Conservation (phyloP, 1,140 invertebrate genomes). For the Olivierus martensii region DNA sequence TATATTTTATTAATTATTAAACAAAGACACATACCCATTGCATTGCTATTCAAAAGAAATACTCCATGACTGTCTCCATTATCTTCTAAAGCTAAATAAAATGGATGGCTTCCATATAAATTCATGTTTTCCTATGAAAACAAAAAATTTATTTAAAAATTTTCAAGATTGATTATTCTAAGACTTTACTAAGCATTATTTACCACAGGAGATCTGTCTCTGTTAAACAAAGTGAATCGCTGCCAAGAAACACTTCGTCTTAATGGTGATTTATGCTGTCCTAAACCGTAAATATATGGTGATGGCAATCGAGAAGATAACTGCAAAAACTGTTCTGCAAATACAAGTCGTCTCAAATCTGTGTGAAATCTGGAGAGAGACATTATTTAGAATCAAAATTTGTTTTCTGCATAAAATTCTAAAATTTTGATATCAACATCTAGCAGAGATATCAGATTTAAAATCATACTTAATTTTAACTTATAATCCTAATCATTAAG, state of each 20-base stretch:
- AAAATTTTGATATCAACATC: no score
- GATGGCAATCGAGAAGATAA: constrained; percentile 34
- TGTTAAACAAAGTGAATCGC: constrained; percentile 17
- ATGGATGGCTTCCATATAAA: constrained; percentile 69
- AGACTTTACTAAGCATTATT: no score
- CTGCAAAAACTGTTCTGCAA: constrained; percentile 38
- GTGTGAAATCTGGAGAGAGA: constrained; percentile 12
- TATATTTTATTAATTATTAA: no score
- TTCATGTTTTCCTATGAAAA: constrained; percentile 32
- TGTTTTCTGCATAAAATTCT: no score
- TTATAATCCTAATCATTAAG: no score
- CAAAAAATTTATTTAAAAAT: no score
- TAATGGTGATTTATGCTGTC: constrained; percentile 25
- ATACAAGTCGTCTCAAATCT: constrained; percentile 25
- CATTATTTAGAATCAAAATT: background rate
- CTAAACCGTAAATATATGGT: constrained; percentile 37
- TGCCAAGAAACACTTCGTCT: constrained; percentile 14
- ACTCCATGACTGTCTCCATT: constrained; percentile 48
- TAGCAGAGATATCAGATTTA: no score
- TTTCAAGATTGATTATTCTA: no score
- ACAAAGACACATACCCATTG: constrained; percentile 47
- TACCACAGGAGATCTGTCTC: constrained; percentile 11
- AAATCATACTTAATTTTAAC: no score
- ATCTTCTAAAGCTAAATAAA: constrained; percentile 53
- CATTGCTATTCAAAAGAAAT: constrained; percentile 62